Percentiles rank a stretch among this genome's conserved stretches.
phyloP scores from a whole-genome alignment of 2,888 invertebrate species.

The Hypsopygia costalis region DNA sequence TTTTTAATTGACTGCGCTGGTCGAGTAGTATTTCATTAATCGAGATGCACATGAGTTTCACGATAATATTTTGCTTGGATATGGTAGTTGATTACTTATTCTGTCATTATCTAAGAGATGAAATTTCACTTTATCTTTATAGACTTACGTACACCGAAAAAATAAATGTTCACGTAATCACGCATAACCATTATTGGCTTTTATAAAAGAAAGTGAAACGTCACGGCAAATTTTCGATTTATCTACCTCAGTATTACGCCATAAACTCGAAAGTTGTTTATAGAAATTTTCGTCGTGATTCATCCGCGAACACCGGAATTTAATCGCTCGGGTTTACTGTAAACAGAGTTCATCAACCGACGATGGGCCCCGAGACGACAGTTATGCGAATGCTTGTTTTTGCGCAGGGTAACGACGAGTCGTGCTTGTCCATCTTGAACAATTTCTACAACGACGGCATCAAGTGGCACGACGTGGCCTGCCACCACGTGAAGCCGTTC shows the following conservation, averaged over 20 bases:
- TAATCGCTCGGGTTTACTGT: conserved; percentile 10
- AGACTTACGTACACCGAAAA: no score
- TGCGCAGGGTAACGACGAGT: conserved; percentile 91
- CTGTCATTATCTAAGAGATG: no score
- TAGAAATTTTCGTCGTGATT: conserved; percentile 29
- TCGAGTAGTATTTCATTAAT: no score
- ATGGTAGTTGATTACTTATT: no score
- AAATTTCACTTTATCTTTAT: no score
- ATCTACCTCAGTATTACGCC: conserved; percentile 22
- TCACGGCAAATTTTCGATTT: conserved; percentile 25
- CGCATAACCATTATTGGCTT: conserved; percentile 4
- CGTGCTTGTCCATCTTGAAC: conserved; percentile 92
- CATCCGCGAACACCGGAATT: conserved; percentile 14
- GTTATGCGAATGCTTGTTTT: conserved; percentile 10
- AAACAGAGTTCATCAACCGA: neutral
- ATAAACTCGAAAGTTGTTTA: conserved; percentile 35
- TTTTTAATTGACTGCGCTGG: no score
- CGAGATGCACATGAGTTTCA: no score
- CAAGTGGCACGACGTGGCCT: conserved; percentile 94
- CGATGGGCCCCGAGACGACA: neutral
- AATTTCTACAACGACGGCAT: conserved; percentile 95
- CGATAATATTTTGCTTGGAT: no score
- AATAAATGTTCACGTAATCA: neutral
- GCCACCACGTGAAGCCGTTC: conserved; percentile 92
- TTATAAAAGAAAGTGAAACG: conserved; percentile 19